Evolutionary conservation across 2,113 vertebrate genomes (phyloP).

Genomic region (Trogon surrucura): DNA sequence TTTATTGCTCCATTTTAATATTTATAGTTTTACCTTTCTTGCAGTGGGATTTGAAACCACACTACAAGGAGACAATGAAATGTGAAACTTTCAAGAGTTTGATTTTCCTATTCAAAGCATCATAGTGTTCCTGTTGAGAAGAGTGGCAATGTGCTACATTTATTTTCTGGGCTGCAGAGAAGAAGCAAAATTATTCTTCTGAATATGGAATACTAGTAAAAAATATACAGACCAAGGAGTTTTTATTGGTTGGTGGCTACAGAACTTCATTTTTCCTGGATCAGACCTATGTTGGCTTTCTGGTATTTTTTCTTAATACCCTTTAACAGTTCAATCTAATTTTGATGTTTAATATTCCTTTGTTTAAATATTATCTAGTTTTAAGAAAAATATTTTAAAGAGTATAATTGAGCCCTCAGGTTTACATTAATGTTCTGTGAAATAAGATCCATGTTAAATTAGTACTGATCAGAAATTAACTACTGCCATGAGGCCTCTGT

Average conservation of each 20-base stretch:
- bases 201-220: background rate
- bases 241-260: slow-evolving; percentile 41
- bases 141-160: background rate
- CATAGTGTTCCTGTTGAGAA: background rate
- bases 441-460: slow-evolving; percentile 53
- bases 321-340: slow-evolving; percentile 13
- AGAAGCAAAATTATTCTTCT: slow-evolving; percentile 3
- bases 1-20: slow-evolving; percentile 28
- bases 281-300: background rate
- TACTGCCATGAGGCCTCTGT: background rate
- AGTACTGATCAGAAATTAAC: slow-evolving; percentile 35
- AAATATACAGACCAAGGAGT: background rate
- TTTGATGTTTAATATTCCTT: slow-evolving; percentile 12
- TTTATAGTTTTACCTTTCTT: slow-evolving; percentile 9
- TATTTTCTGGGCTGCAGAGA: background rate
- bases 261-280: background rate
- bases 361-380: slow-evolving; percentile 48
- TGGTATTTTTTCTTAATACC: slow-evolving; percentile 1
- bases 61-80: background rate
- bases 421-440: slow-evolving; percentile 40
- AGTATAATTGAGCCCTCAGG: slow-evolving; percentile 2
- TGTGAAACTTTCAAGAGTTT: background rate
- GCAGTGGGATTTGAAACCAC: background rate
- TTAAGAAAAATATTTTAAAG: slow-evolving; percentile 56
- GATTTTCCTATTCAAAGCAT: background rate